Conservation (phyloP, 1,140 invertebrate genomes). For the Euura saliciscinereae region DNA sequence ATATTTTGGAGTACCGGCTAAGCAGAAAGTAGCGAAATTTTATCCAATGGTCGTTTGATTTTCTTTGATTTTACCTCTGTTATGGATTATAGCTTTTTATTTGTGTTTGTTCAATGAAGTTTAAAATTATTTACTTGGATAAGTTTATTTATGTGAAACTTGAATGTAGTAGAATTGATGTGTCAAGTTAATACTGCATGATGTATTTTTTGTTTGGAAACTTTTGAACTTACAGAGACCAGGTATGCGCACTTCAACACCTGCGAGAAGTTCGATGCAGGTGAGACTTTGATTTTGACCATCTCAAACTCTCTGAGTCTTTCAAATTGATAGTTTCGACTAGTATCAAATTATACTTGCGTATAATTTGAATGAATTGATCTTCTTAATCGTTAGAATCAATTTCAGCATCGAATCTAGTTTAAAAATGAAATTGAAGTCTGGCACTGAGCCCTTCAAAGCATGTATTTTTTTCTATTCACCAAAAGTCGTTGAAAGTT, state of each 20-base stretch:
- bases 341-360: not conserved
- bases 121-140: no score
- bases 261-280: constrained; percentile 52
- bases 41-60: no score
- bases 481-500: no score
- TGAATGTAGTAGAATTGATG: not conserved
- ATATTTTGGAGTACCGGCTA: no score
- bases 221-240: constrained; percentile 51
- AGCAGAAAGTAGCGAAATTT: no score
- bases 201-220: constrained; percentile 37
- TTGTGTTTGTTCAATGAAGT: no score
- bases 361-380: not conserved
- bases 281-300: constrained; percentile 43
- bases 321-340: not conserved
- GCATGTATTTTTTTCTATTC: no score
- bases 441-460: no score
- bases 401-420: not conserved
- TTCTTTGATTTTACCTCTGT: no score
- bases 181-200: constrained; percentile 2
- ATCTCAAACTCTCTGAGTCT: not conserved
- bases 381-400: not conserved
- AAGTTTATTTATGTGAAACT: no score
- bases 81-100: no score
- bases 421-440: no score
- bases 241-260: constrained; percentile 46